Evolutionary conservation across 2,797 vertebrate species (phyloP), one percentile per base, ranked within the genome.

Genomic region (Poliocrania exsul): DNA sequence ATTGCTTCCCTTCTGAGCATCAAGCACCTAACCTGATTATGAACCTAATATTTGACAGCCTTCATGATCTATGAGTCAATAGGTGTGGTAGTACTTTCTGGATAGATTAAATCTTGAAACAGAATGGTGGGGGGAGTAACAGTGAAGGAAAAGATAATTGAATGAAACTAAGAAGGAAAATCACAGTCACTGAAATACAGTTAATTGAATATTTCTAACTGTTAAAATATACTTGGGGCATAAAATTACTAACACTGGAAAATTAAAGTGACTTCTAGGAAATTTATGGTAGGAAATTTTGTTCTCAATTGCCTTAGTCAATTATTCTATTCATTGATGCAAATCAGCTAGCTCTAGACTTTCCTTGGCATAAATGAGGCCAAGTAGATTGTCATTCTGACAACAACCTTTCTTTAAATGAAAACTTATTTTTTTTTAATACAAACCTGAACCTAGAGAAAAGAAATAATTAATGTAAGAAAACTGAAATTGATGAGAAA

Each of bases 321-420:
- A 85, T 93, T 89, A 82, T 53, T 89, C 47, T 82, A 89, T 94
- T 89, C 84, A 87, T 25, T 91, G 95, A 85, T 73, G 88, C 56
- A 94, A 89, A 82, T 60, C 91, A 82, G 11, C 46, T 80, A 51
- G 62, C 35, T 86, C 46, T 57, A 73, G 38, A 31, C 79, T 82
- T 92, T 5, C 31, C 62, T 26, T 37, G 60, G 49, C 38, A 77
- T 62, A 82, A 92, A 73, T 66, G 51, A 86, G 51, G n/a, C 18
- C 44, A 75, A 87, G 29, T 62, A 62, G 51, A 88, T n/a, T 17
- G 28, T 62, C 23, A 35, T 72, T 72, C 35, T 82, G 49, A 75
- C 23, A 79, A 75, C 49, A 13, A 72, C 8, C 21, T 79, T 71
- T 61, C 42, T 42, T 81, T 37, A 84, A 84, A 42, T 3, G 8